Percentiles rank a stretch among this genome's conserved stretches.
Evolutionary conservation across 2,113 vertebrate species (phyloP).

Genomic region (Reinhardtius hippoglossoides): DNA sequence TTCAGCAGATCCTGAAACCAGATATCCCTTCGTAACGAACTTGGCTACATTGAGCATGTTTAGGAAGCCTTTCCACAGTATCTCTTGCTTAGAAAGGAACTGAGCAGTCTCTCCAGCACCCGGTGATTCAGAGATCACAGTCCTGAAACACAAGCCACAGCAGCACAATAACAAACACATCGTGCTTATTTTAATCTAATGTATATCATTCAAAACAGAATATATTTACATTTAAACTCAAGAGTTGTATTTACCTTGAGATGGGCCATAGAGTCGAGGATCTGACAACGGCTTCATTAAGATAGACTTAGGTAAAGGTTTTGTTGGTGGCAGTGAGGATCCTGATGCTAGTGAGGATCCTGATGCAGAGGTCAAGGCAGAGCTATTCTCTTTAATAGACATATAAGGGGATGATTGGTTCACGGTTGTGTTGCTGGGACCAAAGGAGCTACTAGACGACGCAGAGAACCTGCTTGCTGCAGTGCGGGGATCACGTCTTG

Average conservation of each 20-base stretch:
- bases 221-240: background rate
- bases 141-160: constrained; percentile 69
- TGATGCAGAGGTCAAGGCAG: constrained; percentile 15
- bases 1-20: constrained; percentile 93
- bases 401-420: constrained; percentile 33
- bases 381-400: constrained; percentile 56
- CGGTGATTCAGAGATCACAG: constrained; percentile 78
- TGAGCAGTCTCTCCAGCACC: constrained; percentile 86
- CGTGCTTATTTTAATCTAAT: background rate
- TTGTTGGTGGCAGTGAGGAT: constrained; percentile 47
- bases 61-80: constrained; percentile 97
- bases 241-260: constrained; percentile 81
- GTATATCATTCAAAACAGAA: background rate
- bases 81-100: constrained; percentile 90
- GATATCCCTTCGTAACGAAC: constrained; percentile 95
- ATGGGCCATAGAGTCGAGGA: constrained; percentile 81
- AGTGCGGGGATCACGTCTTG: constrained; percentile 91
- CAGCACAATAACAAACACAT: constrained; percentile 16
- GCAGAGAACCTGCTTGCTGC: constrained; percentile 53
- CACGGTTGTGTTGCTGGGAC: constrained; percentile 34
- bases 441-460: constrained; percentile 28
- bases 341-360: constrained; percentile 29
- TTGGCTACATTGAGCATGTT: constrained; percentile 98
- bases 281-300: constrained; percentile 89
- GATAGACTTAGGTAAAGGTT: constrained; percentile 89